Conservation (phyloP, 2,113 vertebrate genomes). For the Plotosus lineatus region DNA sequence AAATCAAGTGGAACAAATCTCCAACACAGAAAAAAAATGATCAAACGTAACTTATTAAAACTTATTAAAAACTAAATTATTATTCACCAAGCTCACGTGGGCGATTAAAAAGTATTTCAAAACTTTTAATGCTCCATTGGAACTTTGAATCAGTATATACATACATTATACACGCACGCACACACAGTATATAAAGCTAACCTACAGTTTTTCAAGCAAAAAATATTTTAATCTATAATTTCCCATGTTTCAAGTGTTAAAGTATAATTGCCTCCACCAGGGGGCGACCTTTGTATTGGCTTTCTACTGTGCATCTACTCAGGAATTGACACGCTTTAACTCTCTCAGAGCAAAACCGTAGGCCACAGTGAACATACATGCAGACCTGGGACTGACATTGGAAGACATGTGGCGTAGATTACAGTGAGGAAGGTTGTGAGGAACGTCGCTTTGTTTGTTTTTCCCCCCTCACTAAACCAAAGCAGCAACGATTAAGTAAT, state of each 20-base stretch:
- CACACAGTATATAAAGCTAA: too few species aligned
- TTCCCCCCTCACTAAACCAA: not conserved
- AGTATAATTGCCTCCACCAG: not conserved
- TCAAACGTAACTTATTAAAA: too few species aligned
- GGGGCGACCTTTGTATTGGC: not conserved
- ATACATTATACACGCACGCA: too few species aligned
- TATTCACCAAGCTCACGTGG: too few species aligned
- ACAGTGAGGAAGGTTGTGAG: not conserved
- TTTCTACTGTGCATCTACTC: not conserved
- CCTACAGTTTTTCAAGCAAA: too few species aligned
- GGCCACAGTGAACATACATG: conserved; percentile 5
- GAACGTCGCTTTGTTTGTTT: not conserved
- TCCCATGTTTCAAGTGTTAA: not conserved
- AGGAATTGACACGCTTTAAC: not conserved
- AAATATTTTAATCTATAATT: not conserved
- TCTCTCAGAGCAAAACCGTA: conserved; percentile 14
- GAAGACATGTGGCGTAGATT: conserved; percentile 28
- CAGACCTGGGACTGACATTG: conserved; percentile 22
- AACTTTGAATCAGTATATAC: too few species aligned
- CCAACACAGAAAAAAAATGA: too few species aligned
- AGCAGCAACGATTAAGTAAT: conserved; percentile 32
- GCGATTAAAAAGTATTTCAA: too few species aligned
- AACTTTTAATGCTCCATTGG: too few species aligned
- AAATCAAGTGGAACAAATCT: too few species aligned
- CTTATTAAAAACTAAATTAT: too few species aligned